A percentile compares a stretch with the other conserved stretches of the same genome.
These are phyloP conservation scores for Amphiura filiformis DNA, from an alignment of 35 echinoderm and acorn worm genomes.

Conservation along the genomic window DNA sequence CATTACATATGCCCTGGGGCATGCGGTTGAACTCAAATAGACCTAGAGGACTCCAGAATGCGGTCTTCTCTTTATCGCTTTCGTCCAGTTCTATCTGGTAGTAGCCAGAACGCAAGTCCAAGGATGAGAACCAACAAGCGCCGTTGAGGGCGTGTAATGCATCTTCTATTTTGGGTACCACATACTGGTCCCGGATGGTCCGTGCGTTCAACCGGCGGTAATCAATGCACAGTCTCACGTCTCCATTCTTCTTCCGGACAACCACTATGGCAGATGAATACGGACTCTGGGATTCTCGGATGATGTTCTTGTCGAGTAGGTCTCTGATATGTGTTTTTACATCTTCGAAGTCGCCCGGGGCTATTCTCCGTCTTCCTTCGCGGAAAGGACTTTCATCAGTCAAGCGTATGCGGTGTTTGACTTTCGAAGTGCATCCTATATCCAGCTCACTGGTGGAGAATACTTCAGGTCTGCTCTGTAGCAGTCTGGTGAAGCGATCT, in stretches of 20 bases:
- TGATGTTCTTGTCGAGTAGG: slow-evolving; percentile 31
- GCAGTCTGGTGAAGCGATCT: background rate
- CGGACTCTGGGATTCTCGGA: slow-evolving; percentile 24
- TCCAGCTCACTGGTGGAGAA: slow-evolving; percentile 33
- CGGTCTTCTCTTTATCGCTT: slow-evolving; percentile 62
- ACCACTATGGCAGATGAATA: slow-evolving; percentile 45
- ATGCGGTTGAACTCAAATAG: slow-evolving; percentile 64
- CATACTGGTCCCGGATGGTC: slow-evolving; percentile 11
- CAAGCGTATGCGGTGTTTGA: slow-evolving; percentile 4
- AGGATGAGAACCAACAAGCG: background rate
- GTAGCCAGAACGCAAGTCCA: slow-evolving; percentile 59
- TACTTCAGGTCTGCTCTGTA: background rate
- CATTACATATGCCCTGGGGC: slow-evolving; percentile 65
- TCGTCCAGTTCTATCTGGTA: slow-evolving; percentile 71
- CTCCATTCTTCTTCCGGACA: slow-evolving; percentile 46
- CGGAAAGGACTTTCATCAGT: slow-evolving; percentile 33
- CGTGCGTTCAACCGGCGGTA: slow-evolving; percentile 26
- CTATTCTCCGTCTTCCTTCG: slow-evolving; percentile 11
- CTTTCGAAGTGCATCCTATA: slow-evolving; percentile 1
- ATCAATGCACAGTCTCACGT: slow-evolving; percentile 34
- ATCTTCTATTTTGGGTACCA: slow-evolving; percentile 24
- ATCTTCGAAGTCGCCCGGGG: slow-evolving; percentile 20
- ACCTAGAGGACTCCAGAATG: slow-evolving; percentile 61
- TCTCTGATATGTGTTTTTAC: slow-evolving; percentile 19
- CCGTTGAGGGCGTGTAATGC: slow-evolving; percentile 4